Conservation (phyloP, 2,888 invertebrate species). For the Rhodophaea formosa region DNA sequence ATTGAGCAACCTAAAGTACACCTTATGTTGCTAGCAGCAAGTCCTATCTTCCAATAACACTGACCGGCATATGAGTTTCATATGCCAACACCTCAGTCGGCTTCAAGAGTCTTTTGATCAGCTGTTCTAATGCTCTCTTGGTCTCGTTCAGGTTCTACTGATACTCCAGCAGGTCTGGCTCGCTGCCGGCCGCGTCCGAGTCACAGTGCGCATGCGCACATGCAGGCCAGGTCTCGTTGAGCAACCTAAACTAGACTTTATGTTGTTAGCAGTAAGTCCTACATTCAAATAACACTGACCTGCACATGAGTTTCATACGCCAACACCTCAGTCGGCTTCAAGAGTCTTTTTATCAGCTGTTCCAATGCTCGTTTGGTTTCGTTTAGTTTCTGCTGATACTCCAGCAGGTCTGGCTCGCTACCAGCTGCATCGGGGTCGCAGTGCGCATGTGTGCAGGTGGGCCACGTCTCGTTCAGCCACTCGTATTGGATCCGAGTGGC, state of each 20-base stretch:
- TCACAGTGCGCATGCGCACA: conserved; percentile 74
- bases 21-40: no score
- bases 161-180: conserved; percentile 59
- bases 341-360: conserved; percentile 85
- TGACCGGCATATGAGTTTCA: conserved; percentile 89
- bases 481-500: conserved; percentile 93
- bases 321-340: conserved; percentile 87
- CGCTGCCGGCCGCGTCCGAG: conserved; percentile 39
- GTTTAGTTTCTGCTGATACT: conserved; percentile 78
- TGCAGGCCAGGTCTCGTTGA: conserved; percentile 85
- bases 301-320: conserved; percentile 90
- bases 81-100: conserved; percentile 88
- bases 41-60: no score
- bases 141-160: conserved; percentile 84
- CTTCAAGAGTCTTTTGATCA: conserved; percentile 86
- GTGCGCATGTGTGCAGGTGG: conserved; percentile 75
- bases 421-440: conserved; percentile 49
- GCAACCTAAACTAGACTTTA: no score
- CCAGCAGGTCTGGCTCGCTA: conserved; percentile 53
- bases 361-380: conserved; percentile 88
- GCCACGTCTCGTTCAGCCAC: conserved; percentile 90
- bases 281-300: no score
- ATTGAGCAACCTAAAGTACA: no score
- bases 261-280: no score
- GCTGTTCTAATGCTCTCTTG: conserved; percentile 85